phyloP scores from a whole-genome alignment of 2,888 invertebrate genomes.

The Patella pellucida region DNA sequence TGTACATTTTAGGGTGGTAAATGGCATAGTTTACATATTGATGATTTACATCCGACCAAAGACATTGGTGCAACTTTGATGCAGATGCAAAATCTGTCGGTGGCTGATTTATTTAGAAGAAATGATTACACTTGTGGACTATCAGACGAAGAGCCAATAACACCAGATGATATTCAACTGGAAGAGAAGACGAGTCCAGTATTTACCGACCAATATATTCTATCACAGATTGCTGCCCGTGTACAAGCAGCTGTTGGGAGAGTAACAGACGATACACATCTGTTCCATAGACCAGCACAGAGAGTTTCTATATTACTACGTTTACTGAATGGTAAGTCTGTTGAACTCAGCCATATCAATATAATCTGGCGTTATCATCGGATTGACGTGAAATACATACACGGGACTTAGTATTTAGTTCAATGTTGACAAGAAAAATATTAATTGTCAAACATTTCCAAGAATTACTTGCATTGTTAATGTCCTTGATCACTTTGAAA shows the following conservation, averaged over 20 bases:
- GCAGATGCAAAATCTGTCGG: constrained; percentile 41
- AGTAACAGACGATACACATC: constrained; percentile 46
- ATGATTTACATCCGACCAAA: constrained; percentile 52
- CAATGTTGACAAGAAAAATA: no score
- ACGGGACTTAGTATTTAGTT: no score
- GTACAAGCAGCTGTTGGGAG: constrained; percentile 54
- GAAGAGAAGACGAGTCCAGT: constrained; percentile 19
- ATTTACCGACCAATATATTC: constrained; percentile 9
- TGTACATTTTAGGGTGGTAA: constrained; percentile 49
- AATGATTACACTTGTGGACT: neutral
- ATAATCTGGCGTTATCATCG: no score
- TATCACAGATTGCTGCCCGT: constrained; percentile 41
- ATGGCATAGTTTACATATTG: constrained; percentile 65
- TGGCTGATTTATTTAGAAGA: constrained; percentile 36
- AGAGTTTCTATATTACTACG: constrained; percentile 47
- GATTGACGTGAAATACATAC: no score
- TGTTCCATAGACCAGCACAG: constrained; percentile 41
- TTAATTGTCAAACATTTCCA: no score
- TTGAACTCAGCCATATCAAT: no score
- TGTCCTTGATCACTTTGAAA: no score
- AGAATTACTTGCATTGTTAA: no score
- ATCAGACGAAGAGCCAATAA: neutral
- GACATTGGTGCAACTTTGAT: constrained; percentile 42
- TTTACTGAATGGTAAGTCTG: constrained; percentile 13
- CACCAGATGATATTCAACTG: neutral